These are phyloP conservation scores for Seriola quinqueradiata DNA, from an alignment of 2,113 vertebrate species.

Conservation along the genomic window DNA sequence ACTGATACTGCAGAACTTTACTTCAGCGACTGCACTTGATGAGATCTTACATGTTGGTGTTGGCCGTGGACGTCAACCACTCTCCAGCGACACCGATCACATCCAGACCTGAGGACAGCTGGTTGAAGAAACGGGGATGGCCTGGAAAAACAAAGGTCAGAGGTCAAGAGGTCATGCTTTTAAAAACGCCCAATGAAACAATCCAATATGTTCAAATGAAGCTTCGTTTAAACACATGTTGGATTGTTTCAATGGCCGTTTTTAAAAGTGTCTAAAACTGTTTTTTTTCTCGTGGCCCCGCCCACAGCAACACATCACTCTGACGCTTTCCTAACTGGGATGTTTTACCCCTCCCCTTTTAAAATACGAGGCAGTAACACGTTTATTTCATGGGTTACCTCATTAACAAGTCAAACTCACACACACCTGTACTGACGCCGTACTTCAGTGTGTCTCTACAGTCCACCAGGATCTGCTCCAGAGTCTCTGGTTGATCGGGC, in stretches of 20 bases:
- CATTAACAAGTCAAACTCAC: neutral
- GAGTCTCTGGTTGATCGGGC: slow-evolving; percentile 73
- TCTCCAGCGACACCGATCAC: slow-evolving; percentile 77
- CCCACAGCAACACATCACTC: too few species aligned
- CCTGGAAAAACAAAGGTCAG: slow-evolving; percentile 53
- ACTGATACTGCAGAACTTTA: too few species aligned
- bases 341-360: too few species aligned
- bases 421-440: slow-evolving; percentile 79
- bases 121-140: slow-evolving; percentile 81
- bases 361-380: too few species aligned
- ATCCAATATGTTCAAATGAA: too few species aligned
- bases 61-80: slow-evolving; percentile 81
- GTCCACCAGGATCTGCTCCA: slow-evolving; percentile 80
- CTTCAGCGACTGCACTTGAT: too few species aligned
- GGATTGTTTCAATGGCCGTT: too few species aligned
- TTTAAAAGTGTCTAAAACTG: too few species aligned
- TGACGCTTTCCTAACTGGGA: too few species aligned
- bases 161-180: neutral
- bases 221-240: too few species aligned
- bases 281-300: too few species aligned
- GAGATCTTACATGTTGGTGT: slow-evolving; percentile 78
- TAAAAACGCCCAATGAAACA: neutral
- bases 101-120: slow-evolving; percentile 83
- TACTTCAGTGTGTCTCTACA: slow-evolving; percentile 84
- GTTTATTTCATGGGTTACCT: too few species aligned